Base-by-base conservation (phyloP, 2,888 invertebrate genomes). In the Melinopterus prodromus region DNA sequence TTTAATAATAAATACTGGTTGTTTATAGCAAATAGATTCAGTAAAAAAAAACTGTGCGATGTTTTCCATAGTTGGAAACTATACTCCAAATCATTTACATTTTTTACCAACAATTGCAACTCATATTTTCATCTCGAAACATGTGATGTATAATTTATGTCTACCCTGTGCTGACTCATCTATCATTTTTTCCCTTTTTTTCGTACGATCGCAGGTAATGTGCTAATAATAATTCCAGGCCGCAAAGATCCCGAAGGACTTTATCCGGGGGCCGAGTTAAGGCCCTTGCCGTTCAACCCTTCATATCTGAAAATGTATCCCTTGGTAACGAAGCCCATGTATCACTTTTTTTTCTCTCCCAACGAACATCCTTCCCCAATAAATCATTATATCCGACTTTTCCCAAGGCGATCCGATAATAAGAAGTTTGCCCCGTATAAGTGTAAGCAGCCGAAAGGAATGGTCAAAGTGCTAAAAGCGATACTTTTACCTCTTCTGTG, bases 271-370 rank as follows among this genome's bases (percentile, higher is more conserved):
- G 26, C 26, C 26, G 26, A 53, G 53, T 53, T 53, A 53, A 53
- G 74, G 37, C 36, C 74, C 35, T 35, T 6, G 74, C 35, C 35
- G 74, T 35, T 74, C 35, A 74, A 74, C 74, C 74, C 74, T 74
- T 74, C 74, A 74, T 74, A 74, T 74, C 74, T 26, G 74, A 74
- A 72, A 74, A 74, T 74, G 74, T 74, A 36, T 35, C 74, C 74
- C 74, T 74, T 37, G 74, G 74, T 35, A 74, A n/a, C 37, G n/a
- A n/a, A 16, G 35, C 9, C 74, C 74, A 74, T 74, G 74, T 74
- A 74, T 74, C 74, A 74, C 37, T n/a, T 74, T 74, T 74, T 36
- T 74, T 74, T 35, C n/a, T n/a, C 74, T 74, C 35, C 37, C n/a
- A 74, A 15, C 37, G 16, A 71, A 71, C 71, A 26, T 53, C 12